Percentiles rank a stretch among this genome's conserved stretches.
These are phyloP conservation scores for Takifugu ocellatus DNA, from an alignment of 2,797 vertebrate species.

Conservation along the genomic window DNA sequence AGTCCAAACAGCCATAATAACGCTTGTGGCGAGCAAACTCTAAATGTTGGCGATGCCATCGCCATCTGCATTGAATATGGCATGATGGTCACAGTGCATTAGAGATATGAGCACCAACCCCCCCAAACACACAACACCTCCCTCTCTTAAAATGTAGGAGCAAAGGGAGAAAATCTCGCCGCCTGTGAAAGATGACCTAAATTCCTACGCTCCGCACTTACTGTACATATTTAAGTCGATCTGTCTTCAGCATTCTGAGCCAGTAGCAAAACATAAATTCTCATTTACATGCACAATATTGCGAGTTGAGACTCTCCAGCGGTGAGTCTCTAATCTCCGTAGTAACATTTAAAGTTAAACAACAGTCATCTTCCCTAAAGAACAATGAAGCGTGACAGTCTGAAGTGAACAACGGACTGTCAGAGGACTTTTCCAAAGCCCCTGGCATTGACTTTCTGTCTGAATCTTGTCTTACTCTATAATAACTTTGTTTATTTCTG, in stretches of 20 bases:
- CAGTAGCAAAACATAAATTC: constrained; percentile 52
- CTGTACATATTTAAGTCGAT: constrained; percentile 66
- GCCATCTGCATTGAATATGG: constrained; percentile 74
- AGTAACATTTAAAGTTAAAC: constrained; percentile 61
- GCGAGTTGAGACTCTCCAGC: constrained; percentile 31
- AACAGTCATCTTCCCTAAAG: constrained; percentile 41
- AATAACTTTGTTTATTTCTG: constrained; percentile 72
- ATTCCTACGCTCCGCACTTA: constrained; percentile 60
- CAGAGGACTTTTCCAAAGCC: constrained; percentile 48
- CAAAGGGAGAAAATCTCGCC: constrained; percentile 45
- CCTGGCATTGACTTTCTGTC: constrained; percentile 42
- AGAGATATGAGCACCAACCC: constrained; percentile 37
- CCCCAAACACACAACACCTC: constrained; percentile 9
- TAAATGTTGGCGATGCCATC: constrained; percentile 65
- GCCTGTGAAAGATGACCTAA: constrained; percentile 64
- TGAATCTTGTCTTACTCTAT: constrained; percentile 58
- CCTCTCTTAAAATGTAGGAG: constrained; percentile 49
- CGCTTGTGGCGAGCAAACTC: constrained; percentile 59
- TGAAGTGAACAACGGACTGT: constrained; percentile 52
- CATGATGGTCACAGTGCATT: constrained; percentile 48
- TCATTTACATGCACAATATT: constrained; percentile 56
- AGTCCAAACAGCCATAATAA: constrained; percentile 70
- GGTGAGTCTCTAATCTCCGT: constrained; percentile 38
- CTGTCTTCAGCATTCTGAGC: constrained; percentile 57
- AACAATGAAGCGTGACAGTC: constrained; percentile 59